Evolutionary conservation across 2,113 vertebrate genomes (phyloP).

Genomic region (Dipodomys stephensi): DNA sequence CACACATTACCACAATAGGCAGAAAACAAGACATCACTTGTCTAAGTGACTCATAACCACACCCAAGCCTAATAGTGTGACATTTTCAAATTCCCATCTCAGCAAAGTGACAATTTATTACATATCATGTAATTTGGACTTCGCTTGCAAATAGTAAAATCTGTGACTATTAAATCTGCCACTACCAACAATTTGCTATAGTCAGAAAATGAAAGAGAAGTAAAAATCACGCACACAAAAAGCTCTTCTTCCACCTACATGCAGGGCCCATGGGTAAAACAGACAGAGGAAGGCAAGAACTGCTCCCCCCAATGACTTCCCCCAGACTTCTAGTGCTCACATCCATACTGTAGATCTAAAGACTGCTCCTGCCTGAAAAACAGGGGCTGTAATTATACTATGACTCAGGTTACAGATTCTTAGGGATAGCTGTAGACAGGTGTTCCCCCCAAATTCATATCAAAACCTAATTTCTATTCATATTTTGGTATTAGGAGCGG

Average conservation of each 20-base stretch:
- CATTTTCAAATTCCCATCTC: constrained; percentile 54
- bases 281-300: not conserved
- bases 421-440: not conserved
- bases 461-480: not conserved
- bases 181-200: constrained; percentile 39
- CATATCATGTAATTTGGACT: not conserved
- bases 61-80: not conserved
- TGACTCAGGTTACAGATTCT: not conserved
- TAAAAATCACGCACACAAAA: not conserved
- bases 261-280: not conserved
- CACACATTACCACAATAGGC: not conserved
- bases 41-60: constrained; percentile 41
- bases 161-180: constrained; percentile 26
- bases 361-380: not conserved
- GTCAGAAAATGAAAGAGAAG: constrained; percentile 18
- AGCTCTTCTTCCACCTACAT: not conserved
- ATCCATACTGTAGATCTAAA: not conserved
- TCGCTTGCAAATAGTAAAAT: constrained; percentile 47
- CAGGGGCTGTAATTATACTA: not conserved
- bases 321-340: not conserved
- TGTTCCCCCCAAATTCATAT: not conserved
- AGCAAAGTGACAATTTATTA: constrained; percentile 63
- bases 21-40: constrained; percentile 18
- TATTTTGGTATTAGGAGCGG: not conserved
- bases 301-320: not conserved